A percentile compares a stretch with the other conserved stretches of the same genome.
These are phyloP conservation scores for Boulengeromyrus knoepffleri DNA, from an alignment of 2,113 vertebrate genomes.

Conservation along the genomic window DNA sequence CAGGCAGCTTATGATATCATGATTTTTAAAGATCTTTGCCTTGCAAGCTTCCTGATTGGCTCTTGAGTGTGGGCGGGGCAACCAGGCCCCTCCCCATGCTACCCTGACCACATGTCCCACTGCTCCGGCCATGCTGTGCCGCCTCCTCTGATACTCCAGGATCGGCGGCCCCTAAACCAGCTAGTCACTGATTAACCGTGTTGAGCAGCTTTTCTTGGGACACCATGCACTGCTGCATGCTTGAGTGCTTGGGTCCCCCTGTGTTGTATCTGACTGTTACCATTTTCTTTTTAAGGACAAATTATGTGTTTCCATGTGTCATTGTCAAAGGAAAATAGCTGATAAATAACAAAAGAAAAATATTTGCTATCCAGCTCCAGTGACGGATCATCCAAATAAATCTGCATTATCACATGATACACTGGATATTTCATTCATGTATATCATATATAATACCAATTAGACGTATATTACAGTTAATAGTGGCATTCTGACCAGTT, in stretches of 20 bases:
- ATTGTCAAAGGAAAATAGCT: background rate
- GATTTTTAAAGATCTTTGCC: background rate
- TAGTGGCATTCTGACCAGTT: background rate
- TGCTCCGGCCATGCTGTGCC: background rate
- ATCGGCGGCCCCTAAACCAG: background rate
- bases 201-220: background rate
- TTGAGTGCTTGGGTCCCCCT: background rate
- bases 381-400: background rate
- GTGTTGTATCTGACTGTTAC: background rate
- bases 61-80: background rate
- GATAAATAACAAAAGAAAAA: background rate
- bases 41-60: background rate
- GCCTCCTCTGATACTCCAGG: background rate
- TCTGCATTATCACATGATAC: background rate
- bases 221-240: background rate
- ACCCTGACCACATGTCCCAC: background rate
- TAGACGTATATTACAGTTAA: background rate
- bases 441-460: background rate
- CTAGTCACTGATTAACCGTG: constrained; percentile 5
- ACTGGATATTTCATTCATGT: background rate
- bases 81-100: background rate
- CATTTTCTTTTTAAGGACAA: background rate
- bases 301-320: background rate
- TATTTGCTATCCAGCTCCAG: background rate
- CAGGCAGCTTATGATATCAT: background rate